Base-by-base conservation (phyloP, 2,797 vertebrate species). In the Alectoris magna region DNA sequence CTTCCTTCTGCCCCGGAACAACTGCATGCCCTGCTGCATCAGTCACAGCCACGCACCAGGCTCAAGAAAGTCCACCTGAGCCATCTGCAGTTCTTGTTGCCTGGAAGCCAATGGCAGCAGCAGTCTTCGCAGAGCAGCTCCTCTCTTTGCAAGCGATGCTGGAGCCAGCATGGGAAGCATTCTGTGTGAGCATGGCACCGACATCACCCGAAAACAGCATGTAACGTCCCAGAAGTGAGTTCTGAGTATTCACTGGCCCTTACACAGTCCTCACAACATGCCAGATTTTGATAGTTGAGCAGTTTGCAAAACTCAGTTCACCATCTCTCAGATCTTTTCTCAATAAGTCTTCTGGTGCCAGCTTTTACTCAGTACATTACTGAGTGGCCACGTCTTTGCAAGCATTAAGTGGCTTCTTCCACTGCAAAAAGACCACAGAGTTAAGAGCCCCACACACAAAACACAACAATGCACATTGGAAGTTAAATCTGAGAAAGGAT, bases 261-360 rank as follows among this genome's bases (percentile, higher is more conserved):
- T 39, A 26, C 17, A 9, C 23, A 2, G 1, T 51, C 24, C 69
- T 72, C 11, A 38, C 0, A 2, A 80, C 4, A 9, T 0, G 66
- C 18, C 43, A 19, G 53, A 27, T 56, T 84, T 71, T 69, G 55
- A 63, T 44, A 38, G 72, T 77, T 36, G 44, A 64, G 69, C 21
- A 55, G n/a, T 39, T 62, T 31, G 24, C 55, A 87, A 46, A 91
- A 78, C 43, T 69, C 49, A 36, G 88, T 43, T 84, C 82, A 69
- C 3, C 49, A 26, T 22, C 48, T 84, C 58, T 19, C n/a, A 67
- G 18, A 77, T 43, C 31, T 79, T 44, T 23, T 86, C 56, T 91
- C 39, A 1, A 7, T 21, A 51, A 66, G 44, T 49, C 73, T 84
- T 58, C 75, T 58, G 49, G 34, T 76, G 60, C 23, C 64, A 76